Conservation (phyloP, 1,140 invertebrate genomes). For the Drosophila lowei region DNA sequence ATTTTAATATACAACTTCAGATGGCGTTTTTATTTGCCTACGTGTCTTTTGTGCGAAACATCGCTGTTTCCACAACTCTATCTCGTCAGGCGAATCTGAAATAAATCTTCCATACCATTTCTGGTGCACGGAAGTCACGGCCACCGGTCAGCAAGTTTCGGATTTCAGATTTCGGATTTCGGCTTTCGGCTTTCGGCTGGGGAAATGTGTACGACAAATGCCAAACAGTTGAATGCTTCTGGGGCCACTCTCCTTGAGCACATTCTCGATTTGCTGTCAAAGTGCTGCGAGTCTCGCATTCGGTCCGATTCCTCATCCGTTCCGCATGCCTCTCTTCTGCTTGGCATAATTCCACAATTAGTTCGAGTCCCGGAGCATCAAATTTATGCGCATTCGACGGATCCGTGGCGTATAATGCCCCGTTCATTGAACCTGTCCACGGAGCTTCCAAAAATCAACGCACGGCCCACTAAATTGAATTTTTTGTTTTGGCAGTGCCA, state of each 20-base stretch:
- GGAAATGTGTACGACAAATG: constrained; percentile 45
- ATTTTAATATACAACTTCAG: no score
- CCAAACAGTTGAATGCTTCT: constrained; percentile 26
- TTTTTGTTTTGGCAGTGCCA: constrained; percentile 43
- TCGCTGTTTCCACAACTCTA: constrained; percentile 45
- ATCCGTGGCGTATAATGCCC: constrained; percentile 1
- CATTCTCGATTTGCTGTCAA: constrained; percentile 5
- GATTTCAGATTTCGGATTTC: constrained; percentile 9
- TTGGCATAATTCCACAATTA: constrained; percentile 72
- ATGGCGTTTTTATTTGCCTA: constrained; percentile 75
- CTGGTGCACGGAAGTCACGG: constrained; percentile 73
- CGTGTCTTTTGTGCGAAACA: constrained; percentile 55
- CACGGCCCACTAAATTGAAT: constrained; percentile 55
- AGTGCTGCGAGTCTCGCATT: constrained; percentile 5
- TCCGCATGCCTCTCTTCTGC: constrained; percentile 1
- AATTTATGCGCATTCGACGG: constrained; percentile 54
- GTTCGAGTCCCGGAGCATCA: constrained; percentile 32
- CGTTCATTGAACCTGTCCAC: constrained; percentile 60
- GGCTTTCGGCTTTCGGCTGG: neutral
- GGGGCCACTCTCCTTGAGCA: neutral
- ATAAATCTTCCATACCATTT: constrained; percentile 74
- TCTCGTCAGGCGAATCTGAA: constrained; percentile 74
- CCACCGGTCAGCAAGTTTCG: constrained; percentile 49
- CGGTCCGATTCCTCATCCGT: constrained; percentile 8
- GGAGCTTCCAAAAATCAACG: constrained; percentile 49